Conservation (phyloP, 2,888 invertebrate genomes). For the Lepidochitona cinerea region DNA sequence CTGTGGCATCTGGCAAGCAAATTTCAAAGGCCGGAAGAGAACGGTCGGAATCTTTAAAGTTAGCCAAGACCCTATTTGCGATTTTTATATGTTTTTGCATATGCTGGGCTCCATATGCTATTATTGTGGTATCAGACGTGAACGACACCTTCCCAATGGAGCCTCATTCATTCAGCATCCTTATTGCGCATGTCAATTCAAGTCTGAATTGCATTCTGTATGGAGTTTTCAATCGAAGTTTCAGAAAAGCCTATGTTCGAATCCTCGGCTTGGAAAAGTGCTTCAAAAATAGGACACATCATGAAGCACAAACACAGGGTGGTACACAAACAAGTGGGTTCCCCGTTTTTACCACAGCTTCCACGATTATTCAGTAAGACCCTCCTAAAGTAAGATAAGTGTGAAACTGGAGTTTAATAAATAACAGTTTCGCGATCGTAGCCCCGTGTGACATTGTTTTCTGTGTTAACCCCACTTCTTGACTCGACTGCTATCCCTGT, state of each 20-base stretch:
- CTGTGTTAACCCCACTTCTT: too few species aligned
- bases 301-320: too few species aligned
- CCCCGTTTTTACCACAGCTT: too few species aligned
- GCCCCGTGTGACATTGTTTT: too few species aligned
- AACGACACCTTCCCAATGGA: constrained; percentile 17
- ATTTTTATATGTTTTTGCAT: constrained; percentile 28
- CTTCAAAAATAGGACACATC: too few species aligned
- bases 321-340: too few species aligned
- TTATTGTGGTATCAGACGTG: constrained; percentile 24
- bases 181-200: constrained; percentile 30
- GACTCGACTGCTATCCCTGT: too few species aligned
- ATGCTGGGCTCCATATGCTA: constrained; percentile 32
- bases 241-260: constrained; percentile 18
- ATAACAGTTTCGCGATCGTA: too few species aligned
- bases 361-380: too few species aligned
- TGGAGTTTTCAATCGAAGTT: constrained; percentile 22
- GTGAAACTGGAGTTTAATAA: too few species aligned
- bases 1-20: not conserved
- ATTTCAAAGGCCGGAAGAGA: not conserved
- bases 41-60: constrained; percentile 16
- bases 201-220: constrained; percentile 27
- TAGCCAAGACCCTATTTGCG: constrained; percentile 27
- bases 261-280: constrained; percentile 9
- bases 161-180: constrained; percentile 21
- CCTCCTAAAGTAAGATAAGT: too few species aligned